Conservation (phyloP, 2,888 invertebrate species). For the Epistrophe eligans region DNA sequence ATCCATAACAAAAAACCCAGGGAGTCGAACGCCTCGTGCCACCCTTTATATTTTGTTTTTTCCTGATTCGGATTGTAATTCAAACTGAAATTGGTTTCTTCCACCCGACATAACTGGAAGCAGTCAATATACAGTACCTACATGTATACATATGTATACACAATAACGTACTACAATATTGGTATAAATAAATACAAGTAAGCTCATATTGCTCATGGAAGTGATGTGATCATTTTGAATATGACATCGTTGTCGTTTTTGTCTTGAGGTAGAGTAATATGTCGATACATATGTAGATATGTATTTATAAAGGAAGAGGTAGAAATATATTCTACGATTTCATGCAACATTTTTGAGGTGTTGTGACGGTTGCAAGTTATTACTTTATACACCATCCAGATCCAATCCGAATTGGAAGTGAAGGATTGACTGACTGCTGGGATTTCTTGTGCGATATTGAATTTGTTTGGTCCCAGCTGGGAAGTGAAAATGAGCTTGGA, state of each 20-base stretch:
- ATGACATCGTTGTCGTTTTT: conserved; percentile 42
- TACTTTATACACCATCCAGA: conserved; percentile 47
- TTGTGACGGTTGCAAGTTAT: conserved; percentile 73
- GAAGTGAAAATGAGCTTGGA: conserved; percentile 51
- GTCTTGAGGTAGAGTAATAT: conserved; percentile 23
- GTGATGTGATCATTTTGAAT: conserved; percentile 73
- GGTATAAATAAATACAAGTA: conserved; percentile 1
- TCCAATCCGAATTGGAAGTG: background rate
- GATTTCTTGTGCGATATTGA: conserved; percentile 53
- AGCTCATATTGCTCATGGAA: conserved; percentile 41
- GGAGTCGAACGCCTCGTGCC: conserved; percentile 24
- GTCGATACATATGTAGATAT: background rate
- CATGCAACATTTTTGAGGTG: conserved; percentile 58
- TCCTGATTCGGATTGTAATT: conserved; percentile 64
- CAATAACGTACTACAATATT: conserved; percentile 17
- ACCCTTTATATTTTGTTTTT: conserved; percentile 24
- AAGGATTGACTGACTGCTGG: conserved; percentile 56
- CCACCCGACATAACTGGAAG: conserved; percentile 33
- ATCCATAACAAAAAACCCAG: conserved; percentile 4
- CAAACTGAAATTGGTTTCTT: conserved; percentile 74
- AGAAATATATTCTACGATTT: conserved; percentile 4
- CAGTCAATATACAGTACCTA: background rate
- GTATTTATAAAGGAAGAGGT: no score
- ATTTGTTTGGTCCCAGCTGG: conserved; percentile 38
- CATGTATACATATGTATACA: background rate